Evolutionary conservation across 2,113 vertebrate genomes (phyloP).

Genomic region (Heptranchias perlo): DNA sequence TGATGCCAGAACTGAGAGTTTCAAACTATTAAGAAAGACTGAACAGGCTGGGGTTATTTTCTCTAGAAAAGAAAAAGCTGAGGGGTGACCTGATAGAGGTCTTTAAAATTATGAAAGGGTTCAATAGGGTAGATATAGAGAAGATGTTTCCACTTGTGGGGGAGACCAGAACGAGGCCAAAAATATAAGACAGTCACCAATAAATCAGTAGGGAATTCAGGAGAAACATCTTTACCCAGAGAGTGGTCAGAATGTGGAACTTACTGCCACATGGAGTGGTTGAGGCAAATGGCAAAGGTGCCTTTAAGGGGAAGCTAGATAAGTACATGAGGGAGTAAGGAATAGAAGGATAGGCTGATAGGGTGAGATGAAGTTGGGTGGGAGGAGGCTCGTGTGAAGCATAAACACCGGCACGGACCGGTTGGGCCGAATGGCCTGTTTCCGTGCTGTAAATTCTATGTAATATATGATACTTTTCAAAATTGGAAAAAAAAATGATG

Average conservation of each 20-base stretch:
- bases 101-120: background rate
- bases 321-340: too few species aligned
- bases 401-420: background rate
- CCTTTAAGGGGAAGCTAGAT: background rate
- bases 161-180: background rate
- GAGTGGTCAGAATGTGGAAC: background rate
- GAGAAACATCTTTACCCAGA: background rate
- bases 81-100: background rate
- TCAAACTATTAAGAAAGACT: background rate
- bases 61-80: background rate
- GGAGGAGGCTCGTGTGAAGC: background rate
- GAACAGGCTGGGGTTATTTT: background rate
- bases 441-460: background rate
- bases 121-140: too few species aligned
- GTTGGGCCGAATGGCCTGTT: background rate
- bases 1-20: background rate
- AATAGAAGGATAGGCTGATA: background rate
- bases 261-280: background rate
- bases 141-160: background rate
- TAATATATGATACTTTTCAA: background rate
- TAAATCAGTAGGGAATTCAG: background rate
- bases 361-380: background rate
- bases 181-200: background rate
- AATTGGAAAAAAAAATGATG: background rate
- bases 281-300: background rate